phyloP scores from a whole-genome alignment of 2,888 invertebrate genomes.

The Alentia gelatinosa region DNA sequence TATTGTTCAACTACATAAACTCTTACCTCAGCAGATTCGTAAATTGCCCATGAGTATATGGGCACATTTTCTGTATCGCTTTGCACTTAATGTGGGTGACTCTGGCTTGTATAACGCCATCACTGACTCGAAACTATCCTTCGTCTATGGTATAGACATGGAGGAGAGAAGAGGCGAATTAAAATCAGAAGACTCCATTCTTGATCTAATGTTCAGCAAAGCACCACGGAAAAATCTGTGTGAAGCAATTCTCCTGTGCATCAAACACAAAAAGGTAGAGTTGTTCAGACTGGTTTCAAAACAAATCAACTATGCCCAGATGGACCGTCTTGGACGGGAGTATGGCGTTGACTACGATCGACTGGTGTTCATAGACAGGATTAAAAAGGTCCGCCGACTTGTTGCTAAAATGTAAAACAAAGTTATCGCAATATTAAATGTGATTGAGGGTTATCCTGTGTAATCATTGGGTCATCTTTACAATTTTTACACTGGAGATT shows the following conservation, averaged over 20 bases:
- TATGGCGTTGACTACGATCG: conserved; percentile 18
- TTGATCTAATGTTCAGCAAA: conserved; percentile 53
- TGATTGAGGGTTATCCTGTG: too few relatives aligned
- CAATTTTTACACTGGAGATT: too few relatives aligned
- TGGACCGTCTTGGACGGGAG: not conserved
- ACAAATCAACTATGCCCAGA: conserved; percentile 48
- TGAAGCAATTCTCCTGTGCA: not conserved
- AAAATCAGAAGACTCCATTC: not conserved
- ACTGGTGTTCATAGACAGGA: conserved; percentile 25
- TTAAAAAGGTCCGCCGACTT: not conserved
- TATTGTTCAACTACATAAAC: conserved; percentile 53
- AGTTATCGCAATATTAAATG: too few relatives aligned
- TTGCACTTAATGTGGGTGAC: conserved; percentile 58
- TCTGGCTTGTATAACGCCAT: conserved; percentile 59
- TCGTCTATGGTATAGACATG: conserved; percentile 59
- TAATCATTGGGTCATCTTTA: too few relatives aligned
- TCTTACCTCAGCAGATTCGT: not conserved
- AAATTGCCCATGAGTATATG: conserved; percentile 54
- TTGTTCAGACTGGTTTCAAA: not conserved
- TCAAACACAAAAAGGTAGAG: not conserved
- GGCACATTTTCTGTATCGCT: conserved; percentile 57
- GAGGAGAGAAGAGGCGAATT: conserved; percentile 50
- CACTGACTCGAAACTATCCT: conserved; percentile 50
- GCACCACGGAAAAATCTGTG: conserved; percentile 34
- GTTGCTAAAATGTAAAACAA: conserved; percentile 7